phyloP scores from a whole-genome alignment of 2,888 invertebrate genomes.

The Dusona sp. region DNA sequence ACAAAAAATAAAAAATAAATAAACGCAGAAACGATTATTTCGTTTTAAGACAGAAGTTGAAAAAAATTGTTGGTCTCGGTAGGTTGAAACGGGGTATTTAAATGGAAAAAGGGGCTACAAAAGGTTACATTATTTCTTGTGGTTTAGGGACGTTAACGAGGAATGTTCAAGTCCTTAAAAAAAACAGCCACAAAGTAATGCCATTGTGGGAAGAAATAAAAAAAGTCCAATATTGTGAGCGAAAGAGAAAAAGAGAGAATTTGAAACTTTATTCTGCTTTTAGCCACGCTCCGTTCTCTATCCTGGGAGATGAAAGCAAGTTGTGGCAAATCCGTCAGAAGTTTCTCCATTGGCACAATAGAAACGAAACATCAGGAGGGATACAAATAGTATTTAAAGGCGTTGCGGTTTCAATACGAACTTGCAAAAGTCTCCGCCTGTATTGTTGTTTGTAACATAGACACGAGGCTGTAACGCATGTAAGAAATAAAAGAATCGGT shows the following conservation, averaged over 20 bases:
- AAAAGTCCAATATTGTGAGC: not conserved
- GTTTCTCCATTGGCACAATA: constrained; percentile 13
- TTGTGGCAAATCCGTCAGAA: constrained; percentile 24
- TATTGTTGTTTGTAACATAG: too few species aligned
- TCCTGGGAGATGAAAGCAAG: constrained; percentile 35
- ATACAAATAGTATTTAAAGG: not conserved
- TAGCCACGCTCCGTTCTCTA: constrained; percentile 16
- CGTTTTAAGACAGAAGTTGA: not conserved
- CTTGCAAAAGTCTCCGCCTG: too few species aligned
- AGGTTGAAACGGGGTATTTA: not conserved
- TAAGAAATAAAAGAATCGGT: too few species aligned
- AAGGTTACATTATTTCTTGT: constrained; percentile 15
- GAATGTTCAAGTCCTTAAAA: constrained; percentile 49
- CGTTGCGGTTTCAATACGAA: not conserved
- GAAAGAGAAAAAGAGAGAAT: constrained; percentile 35
- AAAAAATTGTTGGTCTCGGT: not conserved
- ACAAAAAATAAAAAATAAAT: not conserved
- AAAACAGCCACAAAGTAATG: constrained; percentile 17
- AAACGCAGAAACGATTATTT: not conserved
- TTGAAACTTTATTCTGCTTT: constrained; percentile 32
- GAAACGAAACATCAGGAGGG: constrained; percentile 34
- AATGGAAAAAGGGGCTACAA: not conserved
- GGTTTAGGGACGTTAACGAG: constrained; percentile 28
- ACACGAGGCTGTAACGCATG: too few species aligned
- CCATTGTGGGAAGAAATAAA: constrained; percentile 2